Evolutionary conservation across 1,140 invertebrate genomes (phyloP).

Genomic region (Leptestheria dahalacensis): DNA sequence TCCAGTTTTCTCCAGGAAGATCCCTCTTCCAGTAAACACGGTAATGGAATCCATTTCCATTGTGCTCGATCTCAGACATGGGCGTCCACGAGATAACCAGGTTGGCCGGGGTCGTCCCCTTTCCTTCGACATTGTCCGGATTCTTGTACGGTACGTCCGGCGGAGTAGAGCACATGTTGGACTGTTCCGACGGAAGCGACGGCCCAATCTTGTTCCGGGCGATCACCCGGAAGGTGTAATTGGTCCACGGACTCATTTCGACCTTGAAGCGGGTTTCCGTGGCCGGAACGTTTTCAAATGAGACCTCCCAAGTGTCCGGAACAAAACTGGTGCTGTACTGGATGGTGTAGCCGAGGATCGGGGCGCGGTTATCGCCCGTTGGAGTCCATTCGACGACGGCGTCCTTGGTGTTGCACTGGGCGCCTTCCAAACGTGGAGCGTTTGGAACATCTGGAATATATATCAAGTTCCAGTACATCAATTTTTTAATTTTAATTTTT

Average conservation of each 20-base stretch:
- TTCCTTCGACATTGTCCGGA: constrained; percentile 83
- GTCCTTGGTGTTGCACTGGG: constrained; percentile 50
- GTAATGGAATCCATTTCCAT: constrained; percentile 85
- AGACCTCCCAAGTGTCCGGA: constrained; percentile 75
- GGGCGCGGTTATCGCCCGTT: constrained; percentile 83
- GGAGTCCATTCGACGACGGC: constrained; percentile 69
- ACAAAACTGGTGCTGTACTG: constrained; percentile 91
- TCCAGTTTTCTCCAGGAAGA: constrained; percentile 54
- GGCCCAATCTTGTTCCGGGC: constrained; percentile 85
- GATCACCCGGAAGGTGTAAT: constrained; percentile 90
- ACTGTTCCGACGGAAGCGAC: constrained; percentile 67
- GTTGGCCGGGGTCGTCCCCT: constrained; percentile 73
- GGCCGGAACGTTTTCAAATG: constrained; percentile 57
- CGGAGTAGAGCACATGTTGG: constrained; percentile 63
- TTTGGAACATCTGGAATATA: constrained; percentile 69
- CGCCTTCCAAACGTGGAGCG: constrained; percentile 48
- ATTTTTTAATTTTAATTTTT: constrained; percentile 11
- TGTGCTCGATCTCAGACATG: constrained; percentile 93
- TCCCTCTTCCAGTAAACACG: constrained; percentile 71
- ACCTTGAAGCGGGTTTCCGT: constrained; percentile 58
- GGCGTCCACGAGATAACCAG: constrained; percentile 88
- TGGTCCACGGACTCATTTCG: constrained; percentile 76
- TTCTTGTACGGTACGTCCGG: constrained; percentile 83
- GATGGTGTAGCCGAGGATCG: constrained; percentile 79
- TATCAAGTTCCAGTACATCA: not conserved